phyloP scores from a whole-genome alignment of 2,113 vertebrate species.

The Myiagra hebetior region DNA sequence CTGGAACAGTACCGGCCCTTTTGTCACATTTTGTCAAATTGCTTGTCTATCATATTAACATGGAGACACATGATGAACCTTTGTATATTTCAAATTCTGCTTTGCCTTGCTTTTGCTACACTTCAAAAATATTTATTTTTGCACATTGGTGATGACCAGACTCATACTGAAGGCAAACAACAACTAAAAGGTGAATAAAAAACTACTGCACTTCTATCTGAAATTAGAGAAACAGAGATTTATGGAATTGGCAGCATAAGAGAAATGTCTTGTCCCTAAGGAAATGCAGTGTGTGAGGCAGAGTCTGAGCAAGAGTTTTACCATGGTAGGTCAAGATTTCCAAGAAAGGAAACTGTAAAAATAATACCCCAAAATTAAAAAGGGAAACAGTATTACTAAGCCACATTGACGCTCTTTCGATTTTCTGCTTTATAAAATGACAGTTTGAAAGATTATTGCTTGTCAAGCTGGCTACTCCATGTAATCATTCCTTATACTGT shows the following conservation, averaged over 20 bases:
- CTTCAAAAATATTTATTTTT: neutral
- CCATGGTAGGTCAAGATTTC: neutral
- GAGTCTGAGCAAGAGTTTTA: neutral
- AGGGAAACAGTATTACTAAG: neutral
- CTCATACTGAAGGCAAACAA: neutral
- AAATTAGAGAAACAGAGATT: neutral
- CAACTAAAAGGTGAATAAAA: neutral
- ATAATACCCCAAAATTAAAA: neutral
- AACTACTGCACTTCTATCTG: neutral
- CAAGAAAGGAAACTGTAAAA: neutral
- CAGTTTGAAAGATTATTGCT: neutral
- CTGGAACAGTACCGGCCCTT: neutral
- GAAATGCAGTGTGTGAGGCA: neutral
- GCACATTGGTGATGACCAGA: neutral
- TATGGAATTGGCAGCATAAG: neutral
- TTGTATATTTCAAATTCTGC: neutral
- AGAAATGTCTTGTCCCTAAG: neutral
- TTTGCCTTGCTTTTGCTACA: neutral
- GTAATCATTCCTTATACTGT: neutral
- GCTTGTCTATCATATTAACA: neutral
- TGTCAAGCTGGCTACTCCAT: neutral
- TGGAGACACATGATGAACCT: neutral
- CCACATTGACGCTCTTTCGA: neutral
- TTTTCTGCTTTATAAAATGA: neutral
- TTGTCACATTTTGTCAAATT: neutral